Evolutionary conservation across 2,797 vertebrate species (phyloP).

Genomic region (Platalea minor): DNA sequence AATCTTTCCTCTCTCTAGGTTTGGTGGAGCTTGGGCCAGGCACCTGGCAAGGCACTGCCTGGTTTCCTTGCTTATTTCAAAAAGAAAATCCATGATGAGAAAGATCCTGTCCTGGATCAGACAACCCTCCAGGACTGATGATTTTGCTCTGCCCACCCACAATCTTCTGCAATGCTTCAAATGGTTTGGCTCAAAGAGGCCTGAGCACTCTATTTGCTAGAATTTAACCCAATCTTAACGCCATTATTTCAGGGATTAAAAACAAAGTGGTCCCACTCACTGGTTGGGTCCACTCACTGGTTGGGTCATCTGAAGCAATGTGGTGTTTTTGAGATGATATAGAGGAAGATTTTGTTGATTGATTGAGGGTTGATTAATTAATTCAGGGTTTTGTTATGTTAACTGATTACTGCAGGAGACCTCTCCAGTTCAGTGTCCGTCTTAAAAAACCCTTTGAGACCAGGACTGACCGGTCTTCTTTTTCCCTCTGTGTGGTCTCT

Average conservation of each 20-base stretch:
- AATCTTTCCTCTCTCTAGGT: not conserved
- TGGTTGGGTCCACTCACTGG: not conserved
- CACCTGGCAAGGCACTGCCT: not conserved
- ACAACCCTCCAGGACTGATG: not conserved
- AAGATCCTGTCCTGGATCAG: not conserved
- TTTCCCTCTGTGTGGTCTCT: not conserved
- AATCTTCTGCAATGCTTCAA: not conserved
- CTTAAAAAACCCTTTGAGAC: not conserved
- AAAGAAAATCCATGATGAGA: not conserved
- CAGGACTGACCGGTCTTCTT: not conserved
- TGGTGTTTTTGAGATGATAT: not conserved
- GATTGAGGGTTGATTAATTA: not conserved
- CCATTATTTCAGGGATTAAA: not conserved
- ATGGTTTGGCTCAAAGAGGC: not conserved
- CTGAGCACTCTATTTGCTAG: not conserved
- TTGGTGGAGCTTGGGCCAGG: not conserved
- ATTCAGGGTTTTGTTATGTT: not conserved
- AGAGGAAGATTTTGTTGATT: not conserved
- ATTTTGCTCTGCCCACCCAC: not conserved
- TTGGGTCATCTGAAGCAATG: not conserved
- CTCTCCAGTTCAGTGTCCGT: not conserved
- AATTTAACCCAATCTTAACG: not conserved
- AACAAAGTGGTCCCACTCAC: not conserved
- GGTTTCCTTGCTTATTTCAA: not conserved
- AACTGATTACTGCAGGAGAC: not conserved